These are phyloP conservation scores for Sebastes kiyomatsui DNA, from an alignment of 2,797 vertebrate genomes.

Conservation along the genomic window DNA sequence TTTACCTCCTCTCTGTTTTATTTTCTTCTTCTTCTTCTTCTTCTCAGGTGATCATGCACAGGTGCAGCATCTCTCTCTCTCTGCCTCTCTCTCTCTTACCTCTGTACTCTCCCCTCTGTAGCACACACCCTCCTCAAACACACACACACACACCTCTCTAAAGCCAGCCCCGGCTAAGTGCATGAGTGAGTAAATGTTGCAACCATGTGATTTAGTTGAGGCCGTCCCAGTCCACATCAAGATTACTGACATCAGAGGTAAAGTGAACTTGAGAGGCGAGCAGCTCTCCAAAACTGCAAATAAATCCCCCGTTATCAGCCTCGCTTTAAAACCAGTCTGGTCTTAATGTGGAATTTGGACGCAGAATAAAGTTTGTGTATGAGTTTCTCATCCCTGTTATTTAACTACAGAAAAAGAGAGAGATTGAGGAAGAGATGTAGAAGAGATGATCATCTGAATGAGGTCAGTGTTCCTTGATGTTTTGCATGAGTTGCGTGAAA, in stretches of 20 bases:
- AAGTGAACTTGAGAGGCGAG: constrained; percentile 46
- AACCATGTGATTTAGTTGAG: constrained; percentile 67
- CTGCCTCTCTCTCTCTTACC: constrained; percentile 34
- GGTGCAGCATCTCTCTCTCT: constrained; percentile 71
- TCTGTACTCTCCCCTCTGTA: constrained; percentile 24
- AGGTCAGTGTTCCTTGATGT: constrained; percentile 42
- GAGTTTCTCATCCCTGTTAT: neutral
- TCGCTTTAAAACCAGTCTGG: constrained; percentile 4
- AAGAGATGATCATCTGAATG: constrained; percentile 2
- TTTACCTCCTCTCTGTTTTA: constrained; percentile 14
- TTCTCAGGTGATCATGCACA: constrained; percentile 68
- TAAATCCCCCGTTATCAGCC: constrained; percentile 43
- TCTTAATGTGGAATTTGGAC: constrained; percentile 46
- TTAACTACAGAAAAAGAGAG: neutral
- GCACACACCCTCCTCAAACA: constrained; percentile 69
- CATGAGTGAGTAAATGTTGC: constrained; percentile 70
- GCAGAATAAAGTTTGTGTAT: constrained; percentile 35
- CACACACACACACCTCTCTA: constrained; percentile 44
- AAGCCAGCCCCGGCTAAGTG: constrained; percentile 68
- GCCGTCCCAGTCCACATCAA: constrained; percentile 33
- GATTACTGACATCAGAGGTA: constrained; percentile 41
- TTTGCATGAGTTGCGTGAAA: constrained; percentile 76
- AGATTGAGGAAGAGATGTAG: neutral
- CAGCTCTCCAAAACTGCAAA: constrained; percentile 42
- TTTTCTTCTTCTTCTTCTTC: constrained; percentile 18